These are phyloP conservation scores for Pristionchus entomophagus DNA, from an alignment of 2,888 invertebrate genomes.

Conservation along the genomic window DNA sequence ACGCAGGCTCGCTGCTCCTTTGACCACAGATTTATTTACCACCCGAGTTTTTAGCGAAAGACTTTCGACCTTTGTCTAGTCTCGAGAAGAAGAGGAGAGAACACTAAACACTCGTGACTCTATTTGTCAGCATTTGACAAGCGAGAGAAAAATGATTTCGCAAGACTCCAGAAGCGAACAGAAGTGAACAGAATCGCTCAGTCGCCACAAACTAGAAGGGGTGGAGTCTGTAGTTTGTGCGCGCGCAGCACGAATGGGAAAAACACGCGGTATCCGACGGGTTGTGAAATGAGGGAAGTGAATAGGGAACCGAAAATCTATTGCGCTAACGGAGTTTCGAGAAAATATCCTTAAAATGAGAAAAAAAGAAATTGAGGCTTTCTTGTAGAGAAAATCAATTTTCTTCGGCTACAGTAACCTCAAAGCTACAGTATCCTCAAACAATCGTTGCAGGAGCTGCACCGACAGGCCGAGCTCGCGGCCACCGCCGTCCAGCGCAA, in stretches of 20 bases:
- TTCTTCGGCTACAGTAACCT: too few species aligned
- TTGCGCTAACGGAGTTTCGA: too few species aligned
- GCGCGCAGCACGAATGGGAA: neutral
- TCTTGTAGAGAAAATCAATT: neutral
- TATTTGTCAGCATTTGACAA: constrained; percentile 22
- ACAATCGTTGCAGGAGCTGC: constrained; percentile 31
- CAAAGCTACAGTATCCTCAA: neutral
- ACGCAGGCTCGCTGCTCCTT: neutral
- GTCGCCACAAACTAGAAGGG: constrained; percentile 3
- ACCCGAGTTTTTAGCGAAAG: neutral
- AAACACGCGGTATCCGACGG: neutral
- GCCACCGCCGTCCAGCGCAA: constrained; percentile 29
- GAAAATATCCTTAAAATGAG: neutral
- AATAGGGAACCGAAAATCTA: neutral
- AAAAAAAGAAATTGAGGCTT: neutral
- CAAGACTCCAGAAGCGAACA: constrained; percentile 6
- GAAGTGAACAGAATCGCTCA: neutral
- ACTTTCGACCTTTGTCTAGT: too few species aligned
- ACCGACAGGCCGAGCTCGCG: neutral
- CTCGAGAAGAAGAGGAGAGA: too few species aligned
- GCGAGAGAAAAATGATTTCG: neutral
- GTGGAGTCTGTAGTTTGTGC: neutral
- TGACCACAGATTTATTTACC: neutral
- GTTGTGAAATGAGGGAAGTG: neutral
- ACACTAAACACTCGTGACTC: neutral